These are phyloP conservation scores for Osmerus mordax DNA, from an alignment of 2,113 vertebrate genomes.

Conservation along the genomic window DNA sequence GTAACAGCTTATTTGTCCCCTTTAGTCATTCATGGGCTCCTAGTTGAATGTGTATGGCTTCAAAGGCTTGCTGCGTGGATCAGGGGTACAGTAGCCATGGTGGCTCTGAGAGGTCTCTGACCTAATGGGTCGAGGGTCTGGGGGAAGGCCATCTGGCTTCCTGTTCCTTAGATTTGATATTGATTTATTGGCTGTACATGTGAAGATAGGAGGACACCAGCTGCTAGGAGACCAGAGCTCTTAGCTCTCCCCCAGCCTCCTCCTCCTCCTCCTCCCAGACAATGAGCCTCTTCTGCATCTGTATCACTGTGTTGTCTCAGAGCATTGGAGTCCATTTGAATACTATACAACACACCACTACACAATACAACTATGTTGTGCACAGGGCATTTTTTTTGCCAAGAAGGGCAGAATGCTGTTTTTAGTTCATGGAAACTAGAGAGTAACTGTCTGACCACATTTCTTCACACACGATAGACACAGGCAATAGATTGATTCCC, in stretches of 20 bases:
- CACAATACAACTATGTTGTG: background rate
- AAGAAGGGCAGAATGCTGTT: background rate
- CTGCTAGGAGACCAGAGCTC: constrained; percentile 55
- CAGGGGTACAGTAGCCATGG: constrained; percentile 70
- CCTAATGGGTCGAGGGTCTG: constrained; percentile 46
- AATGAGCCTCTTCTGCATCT: constrained; percentile 56
- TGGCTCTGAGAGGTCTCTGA: constrained; percentile 60
- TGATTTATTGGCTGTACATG: constrained; percentile 77
- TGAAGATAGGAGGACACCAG: constrained; percentile 69
- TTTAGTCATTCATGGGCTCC: constrained; percentile 78
- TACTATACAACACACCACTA: too few species aligned
- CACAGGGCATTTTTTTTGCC: background rate
- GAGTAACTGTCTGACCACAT: background rate
- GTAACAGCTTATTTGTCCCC: constrained; percentile 81
- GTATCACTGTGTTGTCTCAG: constrained; percentile 24
- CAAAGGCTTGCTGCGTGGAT: constrained; percentile 68
- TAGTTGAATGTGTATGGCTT: constrained; percentile 76
- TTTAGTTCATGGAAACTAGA: background rate
- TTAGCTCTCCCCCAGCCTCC: constrained; percentile 24
- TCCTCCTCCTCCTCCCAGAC: constrained; percentile 44
- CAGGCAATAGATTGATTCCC: too few species aligned
- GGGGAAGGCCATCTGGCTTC: constrained; percentile 75
- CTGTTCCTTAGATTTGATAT: constrained; percentile 74
- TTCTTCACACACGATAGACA: too few species aligned
- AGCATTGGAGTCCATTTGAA: background rate